Evolutionary conservation across 2,113 vertebrate genomes (phyloP).

Genomic region (Pseudopodoces humilis): DNA sequence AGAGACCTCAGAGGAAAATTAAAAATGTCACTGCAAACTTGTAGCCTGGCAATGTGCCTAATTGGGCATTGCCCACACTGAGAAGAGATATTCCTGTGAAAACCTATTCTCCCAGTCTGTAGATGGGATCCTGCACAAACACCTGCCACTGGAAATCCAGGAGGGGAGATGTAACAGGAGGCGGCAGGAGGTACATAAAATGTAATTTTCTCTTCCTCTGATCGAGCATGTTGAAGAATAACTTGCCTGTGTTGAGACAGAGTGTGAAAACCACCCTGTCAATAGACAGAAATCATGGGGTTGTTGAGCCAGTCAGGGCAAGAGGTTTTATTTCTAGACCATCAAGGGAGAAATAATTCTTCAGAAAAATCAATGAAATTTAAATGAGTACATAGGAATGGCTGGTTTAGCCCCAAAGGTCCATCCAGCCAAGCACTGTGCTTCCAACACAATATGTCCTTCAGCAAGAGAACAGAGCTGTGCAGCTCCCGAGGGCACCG

Average conservation of each 20-base stretch:
- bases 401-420: background rate
- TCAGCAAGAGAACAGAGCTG: background rate
- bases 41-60: conserved; percentile 4
- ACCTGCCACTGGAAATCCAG: background rate
- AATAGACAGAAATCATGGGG: background rate
- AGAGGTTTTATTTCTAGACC: conserved; percentile 15
- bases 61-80: background rate
- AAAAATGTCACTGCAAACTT: conserved; percentile 28
- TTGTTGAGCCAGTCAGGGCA: background rate
- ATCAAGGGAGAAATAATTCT: conserved; percentile 11
- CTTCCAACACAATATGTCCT: background rate
- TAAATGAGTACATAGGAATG: conserved; percentile 18
- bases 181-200: background rate
- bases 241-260: background rate
- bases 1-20: conserved; percentile 6
- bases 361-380: conserved; percentile 44
- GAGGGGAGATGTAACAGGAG: background rate
- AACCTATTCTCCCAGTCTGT: background rate
- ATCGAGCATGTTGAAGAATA: background rate
- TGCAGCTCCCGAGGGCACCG: background rate
- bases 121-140: background rate
- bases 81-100: conserved; percentile 1
- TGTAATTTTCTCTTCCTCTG: conserved; percentile 38
- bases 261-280: conserved; percentile 12
- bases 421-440: background rate